Evolutionary conservation across 2,797 vertebrate genomes (phyloP), one percentile per base, ranked within the genome.

Genomic region (Pteronotus mesoamericanus): DNA sequence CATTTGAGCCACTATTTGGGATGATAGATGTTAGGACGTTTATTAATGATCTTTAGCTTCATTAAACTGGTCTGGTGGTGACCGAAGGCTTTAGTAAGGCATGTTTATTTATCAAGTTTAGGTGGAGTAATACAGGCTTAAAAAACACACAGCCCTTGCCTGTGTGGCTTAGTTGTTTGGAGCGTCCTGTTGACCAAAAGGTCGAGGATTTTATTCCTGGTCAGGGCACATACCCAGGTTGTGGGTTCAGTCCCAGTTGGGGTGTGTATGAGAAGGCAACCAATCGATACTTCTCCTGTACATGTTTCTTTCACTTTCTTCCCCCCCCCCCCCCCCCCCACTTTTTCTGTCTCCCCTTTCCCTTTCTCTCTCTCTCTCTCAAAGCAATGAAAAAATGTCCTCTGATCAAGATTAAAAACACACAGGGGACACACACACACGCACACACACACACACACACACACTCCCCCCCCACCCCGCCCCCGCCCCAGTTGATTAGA

Each of bases 91-190:
- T 86, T 94, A 77, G 37, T 87, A 85, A 94, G 53, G 1, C 57
- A 39, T 77, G 18, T 94, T 83, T 90, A 71, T 94, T 93, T 16
- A 42, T 86, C 69, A 92, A 37, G 87, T 87, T 77, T 90, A 92
- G 10, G 9, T 89, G 39, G 51, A 75, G 11, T 46, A 92, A 16
- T 48, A 55, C 24, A 74, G 12, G 19, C 86, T 84, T 89, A 61
- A 69, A 75, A 89, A 84, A 39, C 18, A 44, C 46, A 51, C 46
- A 64, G 61, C 61, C 61, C 61, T 64, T 64, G 61, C 32, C 32
- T 29, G 12, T 64, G 29, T 61, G 59, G 59, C 59, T 12, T 29
- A 14, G 59, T 61, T 61, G 59, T 61, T 61, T 61, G 29, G 14
- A 64, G 61, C 11, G 1, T 7, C 61, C 61, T 64, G 15, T 64